phyloP scores from a whole-genome alignment of 2,888 invertebrate genomes.

The Eumerus sabulonum region DNA sequence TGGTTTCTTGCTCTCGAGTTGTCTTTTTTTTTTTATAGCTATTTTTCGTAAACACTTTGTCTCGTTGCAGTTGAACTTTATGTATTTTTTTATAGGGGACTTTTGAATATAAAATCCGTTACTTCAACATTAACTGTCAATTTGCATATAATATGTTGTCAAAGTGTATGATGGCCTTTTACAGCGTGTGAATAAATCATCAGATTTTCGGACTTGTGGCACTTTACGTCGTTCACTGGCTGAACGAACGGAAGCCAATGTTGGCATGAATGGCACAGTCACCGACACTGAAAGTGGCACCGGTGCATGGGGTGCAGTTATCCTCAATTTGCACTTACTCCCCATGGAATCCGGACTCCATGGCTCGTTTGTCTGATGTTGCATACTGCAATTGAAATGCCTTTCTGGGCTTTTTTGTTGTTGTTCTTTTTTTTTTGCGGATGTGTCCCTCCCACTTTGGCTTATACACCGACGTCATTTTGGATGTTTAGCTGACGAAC shows the following conservation, averaged over 20 bases:
- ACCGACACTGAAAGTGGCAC: no score
- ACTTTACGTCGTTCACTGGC: conserved; percentile 29
- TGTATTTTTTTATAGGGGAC: not conserved
- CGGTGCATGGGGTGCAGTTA: no score
- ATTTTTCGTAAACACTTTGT: not conserved
- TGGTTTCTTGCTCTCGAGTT: not conserved
- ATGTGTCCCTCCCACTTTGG: no score
- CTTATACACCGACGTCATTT: not conserved
- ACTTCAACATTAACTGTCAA: conserved; percentile 32
- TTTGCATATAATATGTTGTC: conserved; percentile 34
- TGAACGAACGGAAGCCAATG: conserved; percentile 22
- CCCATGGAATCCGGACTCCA: not conserved
- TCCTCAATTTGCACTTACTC: no score
- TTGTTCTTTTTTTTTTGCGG: not conserved
- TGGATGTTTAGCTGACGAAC: no score
- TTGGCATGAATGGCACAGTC: no score
- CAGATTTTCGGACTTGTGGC: conserved; percentile 40
- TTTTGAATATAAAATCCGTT: conserved; percentile 28
- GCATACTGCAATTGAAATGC: conserved; percentile 28
- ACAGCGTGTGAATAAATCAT: conserved; percentile 55
- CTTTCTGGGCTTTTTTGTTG: not conserved
- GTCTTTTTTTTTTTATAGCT: no score
- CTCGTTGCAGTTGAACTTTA: not conserved
- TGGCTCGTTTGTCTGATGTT: conserved; percentile 36
- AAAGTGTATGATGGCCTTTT: conserved; percentile 32